Evolutionary conservation across 2,888 invertebrate genomes (phyloP).

Genomic region (Napeogenes sylphis): DNA sequence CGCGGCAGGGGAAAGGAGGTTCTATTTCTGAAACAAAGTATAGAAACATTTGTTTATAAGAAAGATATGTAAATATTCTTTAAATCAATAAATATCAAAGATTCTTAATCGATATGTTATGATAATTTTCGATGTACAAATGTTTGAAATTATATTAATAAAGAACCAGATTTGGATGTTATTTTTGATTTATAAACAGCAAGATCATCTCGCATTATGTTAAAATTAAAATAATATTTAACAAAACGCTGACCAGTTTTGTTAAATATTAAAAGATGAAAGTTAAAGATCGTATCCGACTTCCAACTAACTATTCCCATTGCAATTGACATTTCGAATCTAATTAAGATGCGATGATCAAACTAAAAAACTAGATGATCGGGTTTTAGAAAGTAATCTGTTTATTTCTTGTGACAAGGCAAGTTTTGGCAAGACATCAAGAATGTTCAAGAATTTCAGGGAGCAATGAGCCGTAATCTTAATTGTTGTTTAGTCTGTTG

Average conservation of each 20-base stretch:
- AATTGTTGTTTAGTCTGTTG: slow-evolving; percentile 41
- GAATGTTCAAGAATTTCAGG: slow-evolving; percentile 26
- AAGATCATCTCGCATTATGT: too few relatives aligned
- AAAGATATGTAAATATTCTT: not conserved
- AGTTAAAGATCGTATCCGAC: slow-evolving; percentile 25
- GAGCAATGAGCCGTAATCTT: slow-evolving; percentile 40
- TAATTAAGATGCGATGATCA: slow-evolving; percentile 27
- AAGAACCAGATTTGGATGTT: too few relatives aligned
- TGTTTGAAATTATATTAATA: too few relatives aligned
- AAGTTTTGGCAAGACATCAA: slow-evolving; percentile 32
- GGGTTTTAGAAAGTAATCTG: slow-evolving; percentile 37
- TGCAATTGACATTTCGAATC: slow-evolving; percentile 34
- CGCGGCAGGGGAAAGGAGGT: slow-evolving; percentile 91
- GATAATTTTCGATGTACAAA: too few relatives aligned
- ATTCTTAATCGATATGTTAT: too few relatives aligned
- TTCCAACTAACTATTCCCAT: slow-evolving; percentile 20
- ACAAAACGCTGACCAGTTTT: slow-evolving; percentile 3
- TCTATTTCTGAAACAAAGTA: slow-evolving; percentile 84
- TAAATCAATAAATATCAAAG: too few relatives aligned
- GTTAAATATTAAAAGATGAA: slow-evolving; percentile 24
- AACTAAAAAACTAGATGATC: slow-evolving; percentile 29
- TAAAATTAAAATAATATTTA: too few relatives aligned
- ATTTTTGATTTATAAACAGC: too few relatives aligned
- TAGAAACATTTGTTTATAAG: not conserved
- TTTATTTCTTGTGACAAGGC: not conserved